These are phyloP conservation scores for Bryconaethiops microstoma DNA, from an alignment of 2,797 vertebrate species.

Conservation along the genomic window DNA sequence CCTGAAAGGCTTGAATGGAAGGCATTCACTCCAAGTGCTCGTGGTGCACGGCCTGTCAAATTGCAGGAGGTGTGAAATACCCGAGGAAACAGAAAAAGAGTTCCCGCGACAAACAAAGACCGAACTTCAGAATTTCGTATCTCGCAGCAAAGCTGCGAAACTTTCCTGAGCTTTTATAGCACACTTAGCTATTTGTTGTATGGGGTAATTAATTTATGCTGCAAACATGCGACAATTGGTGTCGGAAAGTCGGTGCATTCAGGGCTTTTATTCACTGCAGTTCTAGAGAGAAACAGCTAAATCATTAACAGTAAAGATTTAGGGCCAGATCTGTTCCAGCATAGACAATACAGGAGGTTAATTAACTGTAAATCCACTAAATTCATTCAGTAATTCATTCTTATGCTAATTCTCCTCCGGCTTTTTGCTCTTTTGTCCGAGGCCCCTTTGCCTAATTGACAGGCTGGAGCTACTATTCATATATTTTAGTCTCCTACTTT, in stretches of 20 bases:
- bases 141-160: slow-evolving; percentile 20
- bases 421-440: not conserved
- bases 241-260: not conserved
- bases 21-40: slow-evolving; percentile 33
- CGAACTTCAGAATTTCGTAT: slow-evolving; percentile 32
- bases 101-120: slow-evolving; percentile 35
- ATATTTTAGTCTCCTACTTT: not conserved
- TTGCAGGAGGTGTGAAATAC: slow-evolving; percentile 25
- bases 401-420: slow-evolving; percentile 3
- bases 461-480: not conserved
- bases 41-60: slow-evolving; percentile 20
- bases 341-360: slow-evolving; percentile 1
- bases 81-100: not conserved
- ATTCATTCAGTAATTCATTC: slow-evolving; percentile 11
- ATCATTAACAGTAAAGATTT: not conserved
- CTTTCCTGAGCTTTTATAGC: not conserved
- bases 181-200: too few species aligned
- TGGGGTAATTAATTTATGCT: not conserved
- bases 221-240: not conserved
- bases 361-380: slow-evolving; percentile 14
- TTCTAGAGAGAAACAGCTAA: not conserved
- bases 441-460: not conserved
- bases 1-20: slow-evolving; percentile 21
- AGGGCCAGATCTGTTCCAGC: not conserved
- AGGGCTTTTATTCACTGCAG: not conserved